phyloP scores from a whole-genome alignment of 2,888 invertebrate species.

The Cephus pulcher region DNA sequence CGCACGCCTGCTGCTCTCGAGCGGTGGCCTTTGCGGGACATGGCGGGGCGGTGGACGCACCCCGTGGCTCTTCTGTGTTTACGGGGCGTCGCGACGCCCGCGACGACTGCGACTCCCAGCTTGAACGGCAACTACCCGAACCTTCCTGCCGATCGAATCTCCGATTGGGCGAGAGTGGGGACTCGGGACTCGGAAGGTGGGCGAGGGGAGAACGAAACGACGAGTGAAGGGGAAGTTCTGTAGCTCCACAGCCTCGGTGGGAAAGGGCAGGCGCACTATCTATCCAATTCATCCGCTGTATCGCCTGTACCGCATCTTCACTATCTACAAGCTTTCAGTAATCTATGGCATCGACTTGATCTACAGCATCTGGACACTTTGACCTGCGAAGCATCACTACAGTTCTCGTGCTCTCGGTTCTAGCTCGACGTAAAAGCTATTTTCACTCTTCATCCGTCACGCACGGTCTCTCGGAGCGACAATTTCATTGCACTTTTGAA shows the following conservation, averaged over 20 bases:
- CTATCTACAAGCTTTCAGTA: background rate
- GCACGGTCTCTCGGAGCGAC: too few relatives aligned
- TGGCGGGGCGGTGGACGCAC: background rate
- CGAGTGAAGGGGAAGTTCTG: background rate
- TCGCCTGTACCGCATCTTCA: background rate
- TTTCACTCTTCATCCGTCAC: too few relatives aligned
- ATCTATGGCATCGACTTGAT: too few relatives aligned
- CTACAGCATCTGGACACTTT: too few relatives aligned
- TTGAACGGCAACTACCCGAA: slow-evolving; percentile 31
- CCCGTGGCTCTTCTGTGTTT: slow-evolving; percentile 38
- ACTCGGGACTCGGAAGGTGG: slow-evolving; percentile 17
- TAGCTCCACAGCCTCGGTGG: background rate
- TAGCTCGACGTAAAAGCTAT: too few relatives aligned
- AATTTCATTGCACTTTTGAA: too few relatives aligned
- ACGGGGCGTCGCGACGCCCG: slow-evolving; percentile 48
- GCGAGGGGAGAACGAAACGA: background rate
- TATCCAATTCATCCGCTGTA: background rate
- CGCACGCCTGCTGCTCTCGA: slow-evolving; percentile 6
- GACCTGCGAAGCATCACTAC: too few relatives aligned
- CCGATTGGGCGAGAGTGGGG: slow-evolving; percentile 52
- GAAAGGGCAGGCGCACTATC: background rate
- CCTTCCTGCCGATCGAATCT: slow-evolving; percentile 50
- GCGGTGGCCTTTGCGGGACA: background rate
- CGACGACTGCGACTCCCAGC: slow-evolving; percentile 40
- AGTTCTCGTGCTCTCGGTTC: too few relatives aligned